Conservation (phyloP, 2,888 invertebrate species). For the Polydrusus tereticollis region DNA sequence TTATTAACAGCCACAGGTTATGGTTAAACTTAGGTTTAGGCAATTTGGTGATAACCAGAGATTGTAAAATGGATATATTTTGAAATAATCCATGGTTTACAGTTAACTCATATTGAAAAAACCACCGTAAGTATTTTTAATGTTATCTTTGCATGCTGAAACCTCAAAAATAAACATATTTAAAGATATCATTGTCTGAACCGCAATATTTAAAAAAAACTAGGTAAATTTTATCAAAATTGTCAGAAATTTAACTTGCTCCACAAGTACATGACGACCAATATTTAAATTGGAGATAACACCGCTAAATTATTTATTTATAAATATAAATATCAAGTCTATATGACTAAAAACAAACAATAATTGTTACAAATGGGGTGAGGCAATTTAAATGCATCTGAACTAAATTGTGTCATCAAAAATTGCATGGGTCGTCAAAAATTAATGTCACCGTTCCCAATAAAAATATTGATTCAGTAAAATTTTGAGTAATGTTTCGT, state of each 20-base stretch:
- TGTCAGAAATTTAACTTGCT: neutral
- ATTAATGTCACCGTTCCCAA: conserved; percentile 1
- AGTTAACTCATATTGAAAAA: too few species aligned
- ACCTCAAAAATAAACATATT: neutral
- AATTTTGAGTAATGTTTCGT: neutral
- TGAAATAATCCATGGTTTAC: too few species aligned
- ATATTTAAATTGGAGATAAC: neutral
- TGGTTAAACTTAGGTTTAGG: too few species aligned
- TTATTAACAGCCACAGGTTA: too few species aligned
- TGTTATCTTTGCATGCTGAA: neutral
- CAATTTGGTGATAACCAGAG: too few species aligned
- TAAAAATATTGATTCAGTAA: conserved; percentile 5
- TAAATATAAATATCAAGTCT: neutral
- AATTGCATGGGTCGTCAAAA: conserved; percentile 12
- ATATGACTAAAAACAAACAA: conserved; percentile 22
- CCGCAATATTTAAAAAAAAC: neutral
- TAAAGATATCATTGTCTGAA: neutral
- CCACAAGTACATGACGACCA: neutral
- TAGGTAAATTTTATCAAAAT: conserved; percentile 14
- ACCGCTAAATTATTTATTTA: neutral
- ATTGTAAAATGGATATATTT: too few species aligned
- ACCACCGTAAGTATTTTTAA: too few species aligned
- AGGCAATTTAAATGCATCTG: neutral
- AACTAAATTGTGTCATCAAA: neutral
- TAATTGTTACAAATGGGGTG: conserved; percentile 7